Evolutionary conservation across 2,888 invertebrate genomes (phyloP), one percentile per base, ranked within the genome.

Genomic region (Acleris holmiana): DNA sequence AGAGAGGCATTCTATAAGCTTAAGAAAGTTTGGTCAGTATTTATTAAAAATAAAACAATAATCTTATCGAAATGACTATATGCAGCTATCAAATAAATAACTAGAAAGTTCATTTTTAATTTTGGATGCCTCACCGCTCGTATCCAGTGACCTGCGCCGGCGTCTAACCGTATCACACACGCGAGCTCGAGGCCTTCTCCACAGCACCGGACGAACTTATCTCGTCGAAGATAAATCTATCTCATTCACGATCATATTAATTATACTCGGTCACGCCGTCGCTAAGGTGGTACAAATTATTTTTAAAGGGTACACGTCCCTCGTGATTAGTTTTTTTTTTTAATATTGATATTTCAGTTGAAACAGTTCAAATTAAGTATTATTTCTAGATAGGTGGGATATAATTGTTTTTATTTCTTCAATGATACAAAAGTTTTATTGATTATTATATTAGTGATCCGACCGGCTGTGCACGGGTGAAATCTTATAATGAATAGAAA

Each of bases 141-240:
- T 1, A 23, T 67, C 65, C 66, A 49, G n/a, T 77, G 41, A 70
- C 75, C 78, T 80, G 72, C 21, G 67, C 76, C 78, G 71, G 35
- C 66, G 67, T 50, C 59, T 72, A 84, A 81, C 79, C 78, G 82
- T 82, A 84, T 79, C 82, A 83, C 73, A 76, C 76, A 73, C 73
- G 69, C 74, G 71, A 69, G 68, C 70, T 62, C 46, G 48, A 44
- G 35, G 25, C 53, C 72, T 71, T 70, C 77, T 62, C 74, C 76
- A 76, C 61, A 69, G 76, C 71, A 71, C 76, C 80, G 81, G 79
- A 86, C 78, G 71, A 77, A 70, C 76, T 75, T 74, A 73, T 74
- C 66, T 61, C 68, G 66, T 69, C 61, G 40, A 59, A 69, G 58
- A 69, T 66, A 60, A 68, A 61, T 56, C 61, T 62, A 66, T 65